Conservation (phyloP, 2,797 vertebrate genomes). For the Xerus rutilus region DNA sequence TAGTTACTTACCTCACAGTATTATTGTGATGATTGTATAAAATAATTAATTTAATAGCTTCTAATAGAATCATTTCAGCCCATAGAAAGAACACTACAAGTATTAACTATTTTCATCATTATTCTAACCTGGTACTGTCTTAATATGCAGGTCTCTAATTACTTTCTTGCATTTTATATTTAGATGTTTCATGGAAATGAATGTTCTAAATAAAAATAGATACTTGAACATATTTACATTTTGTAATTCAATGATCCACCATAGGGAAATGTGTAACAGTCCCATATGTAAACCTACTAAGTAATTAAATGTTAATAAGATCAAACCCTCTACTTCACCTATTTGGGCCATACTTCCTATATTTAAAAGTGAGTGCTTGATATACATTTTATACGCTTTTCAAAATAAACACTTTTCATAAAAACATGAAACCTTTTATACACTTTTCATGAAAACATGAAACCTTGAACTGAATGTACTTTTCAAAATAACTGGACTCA, state of each 20-base stretch:
- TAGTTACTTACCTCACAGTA: background rate
- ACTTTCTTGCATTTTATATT: slow-evolving; percentile 6
- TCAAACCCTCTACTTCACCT: background rate
- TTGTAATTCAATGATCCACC: background rate
- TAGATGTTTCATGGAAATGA: slow-evolving; percentile 4
- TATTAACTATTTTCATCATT: background rate
- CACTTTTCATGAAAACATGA: background rate
- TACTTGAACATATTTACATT: background rate
- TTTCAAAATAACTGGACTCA: slow-evolving; percentile 19
- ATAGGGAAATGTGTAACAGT: background rate
- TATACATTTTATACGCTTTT: background rate
- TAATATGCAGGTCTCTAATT: background rate
- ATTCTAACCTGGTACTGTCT: background rate
- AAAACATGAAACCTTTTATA: background rate
- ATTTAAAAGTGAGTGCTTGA: background rate
- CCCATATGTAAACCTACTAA: background rate
- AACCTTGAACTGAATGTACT: background rate
- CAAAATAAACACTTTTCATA: background rate
- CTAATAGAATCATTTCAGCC: background rate
- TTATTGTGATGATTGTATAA: background rate
- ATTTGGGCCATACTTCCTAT: background rate
- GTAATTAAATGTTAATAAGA: slow-evolving; percentile 20
- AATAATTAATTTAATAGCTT: slow-evolving; percentile 28
- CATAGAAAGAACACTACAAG: background rate
- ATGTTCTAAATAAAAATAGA: slow-evolving; percentile 41